Percentiles rank a stretch among this genome's conserved stretches.
Evolutionary conservation across 1,140 invertebrate genomes (phyloP).

Genomic region (Drosophila malerkotliana): DNA sequence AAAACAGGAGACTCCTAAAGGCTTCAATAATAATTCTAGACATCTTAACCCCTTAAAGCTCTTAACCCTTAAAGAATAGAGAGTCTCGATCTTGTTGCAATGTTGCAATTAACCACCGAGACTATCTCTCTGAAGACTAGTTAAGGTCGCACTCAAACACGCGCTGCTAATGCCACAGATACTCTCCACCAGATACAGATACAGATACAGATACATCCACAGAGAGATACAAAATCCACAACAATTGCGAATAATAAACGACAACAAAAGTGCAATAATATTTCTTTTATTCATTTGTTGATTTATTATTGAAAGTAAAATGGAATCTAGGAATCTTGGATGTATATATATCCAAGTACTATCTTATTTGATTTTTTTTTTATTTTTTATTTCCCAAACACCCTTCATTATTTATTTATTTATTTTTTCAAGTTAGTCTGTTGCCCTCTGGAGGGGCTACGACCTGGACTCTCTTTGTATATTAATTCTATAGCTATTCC

Average conservation of each 20-base stretch:
- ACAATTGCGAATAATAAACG: slow-evolving; percentile 15
- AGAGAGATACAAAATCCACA: neutral
- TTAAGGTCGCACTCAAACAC: slow-evolving; percentile 68
- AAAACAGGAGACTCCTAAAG: no score
- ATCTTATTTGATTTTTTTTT: slow-evolving; percentile 1
- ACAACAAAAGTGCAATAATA: slow-evolving; percentile 41
- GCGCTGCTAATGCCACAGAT: slow-evolving; percentile 57
- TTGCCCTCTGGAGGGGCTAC: slow-evolving; percentile 3
- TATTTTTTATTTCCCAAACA: slow-evolving; percentile 17
- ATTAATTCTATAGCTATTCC: neutral
- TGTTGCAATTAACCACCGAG: slow-evolving; percentile 10
- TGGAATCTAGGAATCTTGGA: slow-evolving; percentile 38
- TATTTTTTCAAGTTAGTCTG: slow-evolving; percentile 21
- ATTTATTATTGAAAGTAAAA: slow-evolving; percentile 16
- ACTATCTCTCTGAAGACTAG: slow-evolving; percentile 31
- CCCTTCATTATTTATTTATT: slow-evolving; percentile 16
- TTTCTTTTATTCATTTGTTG: no score
- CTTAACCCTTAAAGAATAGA: no score
- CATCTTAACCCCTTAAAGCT: no score
- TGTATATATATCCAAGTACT: no score
- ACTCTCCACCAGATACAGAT: neutral
- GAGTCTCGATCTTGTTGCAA: neutral
- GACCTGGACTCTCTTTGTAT: neutral
- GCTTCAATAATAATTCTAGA: no score
- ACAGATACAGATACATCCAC: slow-evolving; percentile 6